Conservation (phyloP, 2,113 vertebrate species). For the Raja brachyura region DNA sequence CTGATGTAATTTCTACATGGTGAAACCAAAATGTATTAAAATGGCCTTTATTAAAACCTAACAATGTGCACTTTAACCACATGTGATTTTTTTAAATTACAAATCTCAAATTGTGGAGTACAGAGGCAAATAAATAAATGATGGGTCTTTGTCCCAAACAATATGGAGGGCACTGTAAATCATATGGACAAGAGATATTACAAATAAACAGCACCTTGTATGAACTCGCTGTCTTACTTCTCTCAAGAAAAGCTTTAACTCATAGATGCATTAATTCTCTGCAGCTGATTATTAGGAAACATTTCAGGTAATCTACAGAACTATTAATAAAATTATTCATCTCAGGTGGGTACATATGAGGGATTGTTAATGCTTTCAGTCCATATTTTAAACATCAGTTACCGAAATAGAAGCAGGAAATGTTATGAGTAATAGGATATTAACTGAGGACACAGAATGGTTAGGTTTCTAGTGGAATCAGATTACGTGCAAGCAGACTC, state of each 20-base stretch:
- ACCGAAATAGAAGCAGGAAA: background rate
- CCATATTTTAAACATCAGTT: background rate
- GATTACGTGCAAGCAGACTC: background rate
- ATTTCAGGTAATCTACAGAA: background rate
- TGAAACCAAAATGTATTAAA: too few species aligned
- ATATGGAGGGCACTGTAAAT: too few species aligned
- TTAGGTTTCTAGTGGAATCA: constrained; percentile 8
- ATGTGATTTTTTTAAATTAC: too few species aligned
- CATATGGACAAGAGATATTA: background rate
- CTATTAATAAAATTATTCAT: background rate
- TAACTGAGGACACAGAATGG: background rate
- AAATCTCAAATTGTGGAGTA: too few species aligned
- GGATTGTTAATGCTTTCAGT: background rate
- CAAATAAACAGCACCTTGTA: constrained; percentile 4
- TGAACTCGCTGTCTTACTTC: background rate
- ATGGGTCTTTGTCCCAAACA: too few species aligned
- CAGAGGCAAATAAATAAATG: too few species aligned
- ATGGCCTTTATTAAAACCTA: too few species aligned
- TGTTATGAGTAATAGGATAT: background rate
- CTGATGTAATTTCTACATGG: too few species aligned
- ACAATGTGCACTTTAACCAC: too few species aligned
- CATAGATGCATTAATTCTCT: background rate
- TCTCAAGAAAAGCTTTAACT: background rate
- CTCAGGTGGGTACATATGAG: background rate
- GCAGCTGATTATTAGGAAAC: background rate